phyloP scores from a whole-genome alignment of 2,113 vertebrate species.

The Grallaria varia region DNA sequence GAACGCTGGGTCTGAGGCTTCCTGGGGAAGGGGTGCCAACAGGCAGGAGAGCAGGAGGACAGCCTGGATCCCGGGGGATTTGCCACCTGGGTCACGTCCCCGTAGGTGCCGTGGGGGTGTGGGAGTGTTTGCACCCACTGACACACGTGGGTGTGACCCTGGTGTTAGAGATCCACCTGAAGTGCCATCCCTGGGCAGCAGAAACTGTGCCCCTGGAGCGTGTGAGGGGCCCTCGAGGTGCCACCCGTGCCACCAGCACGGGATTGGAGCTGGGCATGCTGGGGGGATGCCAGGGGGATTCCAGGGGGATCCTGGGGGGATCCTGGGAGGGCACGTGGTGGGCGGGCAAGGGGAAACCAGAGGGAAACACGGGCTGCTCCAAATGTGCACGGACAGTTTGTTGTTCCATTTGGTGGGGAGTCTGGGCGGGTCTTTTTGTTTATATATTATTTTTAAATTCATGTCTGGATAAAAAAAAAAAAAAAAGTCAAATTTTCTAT shows the following conservation, averaged over 20 bases:
- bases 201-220: fast-evolving
- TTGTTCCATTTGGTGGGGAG: background rate
- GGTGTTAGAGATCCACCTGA: fast-evolving
- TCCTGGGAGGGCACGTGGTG: fast-evolving
- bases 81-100: background rate
- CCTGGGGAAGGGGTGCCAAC: background rate
- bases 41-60: background rate
- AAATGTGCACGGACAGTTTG: background rate
- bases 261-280: background rate
- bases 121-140: background rate
- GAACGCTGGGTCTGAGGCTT: background rate
- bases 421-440: background rate
- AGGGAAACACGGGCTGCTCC: background rate
- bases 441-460: background rate
- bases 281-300: fast-evolving
- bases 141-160: fast-evolving
- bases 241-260: fast-evolving
- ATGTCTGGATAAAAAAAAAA: background rate
- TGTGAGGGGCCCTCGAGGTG: background rate
- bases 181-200: background rate
- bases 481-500: slow-evolving; percentile 39
- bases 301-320: background rate
- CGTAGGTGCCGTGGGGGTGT: fast-evolving
- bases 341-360: background rate
- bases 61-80: background rate